Base-by-base conservation (phyloP, 1,140 invertebrate species). In the Ridgeia piscesae region DNA sequence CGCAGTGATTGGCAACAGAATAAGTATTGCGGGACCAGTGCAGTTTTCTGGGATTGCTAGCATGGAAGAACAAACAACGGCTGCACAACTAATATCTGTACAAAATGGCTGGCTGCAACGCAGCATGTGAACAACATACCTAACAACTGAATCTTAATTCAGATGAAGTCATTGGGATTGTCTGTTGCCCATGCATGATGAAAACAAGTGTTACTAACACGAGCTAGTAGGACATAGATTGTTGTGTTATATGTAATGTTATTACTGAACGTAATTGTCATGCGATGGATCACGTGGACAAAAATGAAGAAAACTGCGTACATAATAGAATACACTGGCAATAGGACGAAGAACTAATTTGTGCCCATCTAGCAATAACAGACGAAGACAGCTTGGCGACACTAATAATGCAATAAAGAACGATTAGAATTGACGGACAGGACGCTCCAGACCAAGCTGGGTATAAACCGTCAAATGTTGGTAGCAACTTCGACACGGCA, bases 251-350 rank as follows among this genome's bases (percentile, higher is more conserved):
- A 77, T 77, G 11, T 1, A 21, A 21, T 77, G 14, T 77, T 77
- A 77, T 77, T 77, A 31, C 58, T 77, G 58, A 31, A 77, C 58
- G 1, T 77, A 77, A 77, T 77, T 77, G 58, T 31, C 27, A 27
- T 77, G 58, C 27, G 17, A 21, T 77, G 58, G 58, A 77, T 77
- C 89, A 90, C 14, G 89, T 90, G 89, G 89, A n/a, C 33, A 90
- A 17, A 89, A 89, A 89, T 6, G 89, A 89, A 33, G 34, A 89
- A 4, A 89, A 89, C 9, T 77, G 27, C 58, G 27, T 77, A 77
- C 2, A 21, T 77, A 77, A 77, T 77, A 77, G 58, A 21, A 77
- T 21, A 21, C 21, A 50, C 48, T 50, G 48, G 8, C 0, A 8
- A 21, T 50, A 11, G 48, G 48, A 50, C 48, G 48, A 21, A 21